Evolutionary conservation across 2,113 vertebrate species (phyloP).

Genomic region (Calonectris borealis): DNA sequence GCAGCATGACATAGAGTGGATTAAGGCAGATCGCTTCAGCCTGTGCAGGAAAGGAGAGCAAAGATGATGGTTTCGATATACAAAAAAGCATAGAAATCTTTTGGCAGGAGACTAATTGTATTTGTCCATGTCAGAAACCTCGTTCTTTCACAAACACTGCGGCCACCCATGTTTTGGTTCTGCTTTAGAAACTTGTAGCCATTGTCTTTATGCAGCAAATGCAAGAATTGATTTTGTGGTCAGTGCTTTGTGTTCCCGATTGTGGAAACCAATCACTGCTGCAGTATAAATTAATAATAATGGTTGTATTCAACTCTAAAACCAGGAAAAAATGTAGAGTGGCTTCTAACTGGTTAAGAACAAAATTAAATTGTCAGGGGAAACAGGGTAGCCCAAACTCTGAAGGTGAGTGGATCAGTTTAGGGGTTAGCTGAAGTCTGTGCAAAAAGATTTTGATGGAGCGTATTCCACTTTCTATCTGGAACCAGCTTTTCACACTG

Average conservation of each 20-base stretch:
- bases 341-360: background rate
- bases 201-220: background rate
- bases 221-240: background rate
- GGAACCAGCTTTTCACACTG: background rate
- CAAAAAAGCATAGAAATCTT: background rate
- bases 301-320: background rate
- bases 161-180: background rate
- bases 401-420: background rate
- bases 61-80: background rate
- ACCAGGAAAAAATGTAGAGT: background rate
- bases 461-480: background rate
- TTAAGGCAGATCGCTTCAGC: slow-evolving; percentile 82
- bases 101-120: background rate
- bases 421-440: background rate
- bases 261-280: background rate
- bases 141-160: background rate
- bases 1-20: slow-evolving; percentile 92
- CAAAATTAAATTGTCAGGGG: background rate
- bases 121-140: background rate
- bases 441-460: background rate
- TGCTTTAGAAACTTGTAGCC: background rate
- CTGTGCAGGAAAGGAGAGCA: slow-evolving; percentile 62
- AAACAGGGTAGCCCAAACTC: background rate
- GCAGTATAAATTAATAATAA: background rate
- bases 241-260: background rate